Evolutionary conservation across 2,113 vertebrate species (phyloP), one percentile per base, ranked within the genome.

Genomic region (Tylochromis polylepis): DNA sequence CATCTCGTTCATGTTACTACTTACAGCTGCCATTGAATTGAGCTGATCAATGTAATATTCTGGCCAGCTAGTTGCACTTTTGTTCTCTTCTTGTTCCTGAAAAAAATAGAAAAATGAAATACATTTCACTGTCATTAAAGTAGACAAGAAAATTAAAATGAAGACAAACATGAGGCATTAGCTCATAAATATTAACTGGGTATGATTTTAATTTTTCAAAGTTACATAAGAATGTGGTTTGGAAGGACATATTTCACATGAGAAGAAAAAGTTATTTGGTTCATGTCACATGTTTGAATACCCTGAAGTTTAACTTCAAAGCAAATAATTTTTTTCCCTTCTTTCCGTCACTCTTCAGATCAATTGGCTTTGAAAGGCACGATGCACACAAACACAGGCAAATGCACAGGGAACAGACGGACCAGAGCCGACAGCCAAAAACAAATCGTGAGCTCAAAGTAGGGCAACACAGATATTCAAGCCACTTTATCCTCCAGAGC

Each of bases 31-130:
- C 99, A 99, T 99, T 38, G 97, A 99, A 91, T 98, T 99, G 85
- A 99, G 97, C 94, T 99, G 98, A 94, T 99, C 98, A 0, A 99
- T 99, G 95, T 99, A 99, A 95, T 97, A 99, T 90, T 99, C 99
- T 0, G 99, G 99, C 99, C 99, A 99, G 92, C 98, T 99, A 80
- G 98, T 99, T 46, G 99, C 99, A 95, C 98, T 97, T 97, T 99
- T 99, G 86, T 99, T 98, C 96, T 99, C 98, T 96, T 99, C 98
- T 94, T 99, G 98, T 93, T 99, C 99, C 99, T 99, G 94, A 65
- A 89, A 93, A 89, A 93, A 81, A 83, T 18, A 83, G n/a, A 88
- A 11, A 85, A 78, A 55, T 53, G 1, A 55, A 55, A 6, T 29
- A 84, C 4, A 22, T 2, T 60, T 31, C 41, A 11, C 5, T 65